phyloP scores from a whole-genome alignment of 2,113 vertebrate genomes.

The Eretmochelys imbricata region DNA sequence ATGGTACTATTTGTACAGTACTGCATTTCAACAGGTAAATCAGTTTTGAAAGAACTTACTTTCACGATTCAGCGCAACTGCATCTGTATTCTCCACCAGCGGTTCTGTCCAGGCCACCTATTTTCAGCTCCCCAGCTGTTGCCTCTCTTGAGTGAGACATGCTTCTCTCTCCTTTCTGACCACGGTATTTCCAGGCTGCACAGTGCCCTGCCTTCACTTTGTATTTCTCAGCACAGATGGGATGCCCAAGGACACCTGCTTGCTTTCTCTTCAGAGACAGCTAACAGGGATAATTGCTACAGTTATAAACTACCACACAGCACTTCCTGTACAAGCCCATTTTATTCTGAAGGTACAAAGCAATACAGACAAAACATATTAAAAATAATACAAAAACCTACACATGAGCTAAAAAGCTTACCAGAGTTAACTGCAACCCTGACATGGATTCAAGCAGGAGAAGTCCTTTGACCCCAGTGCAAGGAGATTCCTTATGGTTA shows the following conservation, averaged over 20 bases:
- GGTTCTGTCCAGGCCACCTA: neutral
- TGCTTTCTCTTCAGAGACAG: neutral
- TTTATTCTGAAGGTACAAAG: neutral
- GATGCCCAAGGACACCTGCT: neutral
- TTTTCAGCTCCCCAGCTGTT: neutral
- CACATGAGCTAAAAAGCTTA: neutral
- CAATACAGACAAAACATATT: neutral
- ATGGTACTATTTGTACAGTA: neutral
- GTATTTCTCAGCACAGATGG: neutral
- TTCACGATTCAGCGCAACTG: neutral
- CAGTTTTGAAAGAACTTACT: neutral
- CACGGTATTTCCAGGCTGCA: neutral
- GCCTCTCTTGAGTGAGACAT: neutral
- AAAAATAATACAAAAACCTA: neutral
- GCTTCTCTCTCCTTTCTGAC: neutral
- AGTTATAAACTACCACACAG: neutral
- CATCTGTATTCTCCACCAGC: neutral
- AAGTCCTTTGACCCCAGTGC: neutral
- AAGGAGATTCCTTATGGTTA: neutral
- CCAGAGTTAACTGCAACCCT: neutral
- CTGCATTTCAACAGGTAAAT: neutral
- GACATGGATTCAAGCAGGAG: neutral
- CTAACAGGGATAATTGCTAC: neutral
- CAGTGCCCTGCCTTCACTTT: neutral
- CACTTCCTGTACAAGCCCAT: neutral